Evolutionary conservation across 23 tunicate species (phyloP).

Genomic region (Phallusia fumigata): DNA sequence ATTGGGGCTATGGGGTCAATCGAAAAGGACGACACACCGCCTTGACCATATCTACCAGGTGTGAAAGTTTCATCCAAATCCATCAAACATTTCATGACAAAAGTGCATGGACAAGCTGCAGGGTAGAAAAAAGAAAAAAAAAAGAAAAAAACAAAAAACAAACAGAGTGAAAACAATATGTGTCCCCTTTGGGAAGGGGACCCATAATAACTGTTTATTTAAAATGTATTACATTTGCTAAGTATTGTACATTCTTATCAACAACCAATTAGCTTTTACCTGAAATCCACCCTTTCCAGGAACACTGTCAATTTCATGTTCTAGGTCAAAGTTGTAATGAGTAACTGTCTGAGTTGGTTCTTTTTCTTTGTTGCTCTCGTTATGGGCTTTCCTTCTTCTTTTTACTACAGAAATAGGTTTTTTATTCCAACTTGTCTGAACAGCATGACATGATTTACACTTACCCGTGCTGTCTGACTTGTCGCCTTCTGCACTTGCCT

Average conservation of each 20-base stretch:
- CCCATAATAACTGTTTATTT: neutral
- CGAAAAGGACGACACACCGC: no score
- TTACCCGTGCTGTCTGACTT: neutral
- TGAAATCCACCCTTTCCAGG: constrained; percentile 38
- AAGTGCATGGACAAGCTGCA: no score
- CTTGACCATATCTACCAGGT: no score
- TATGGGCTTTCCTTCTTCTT: constrained; percentile 10
- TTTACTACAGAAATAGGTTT: neutral
- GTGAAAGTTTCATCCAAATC: no score
- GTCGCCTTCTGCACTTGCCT: neutral
- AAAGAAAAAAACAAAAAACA: no score
- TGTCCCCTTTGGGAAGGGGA: no score
- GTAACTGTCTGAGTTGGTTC: constrained; percentile 7
- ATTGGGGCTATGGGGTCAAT: no score
- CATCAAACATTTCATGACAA: no score
- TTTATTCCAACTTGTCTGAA: constrained; percentile 13
- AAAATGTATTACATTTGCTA: neutral
- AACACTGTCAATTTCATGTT: constrained; percentile 36
- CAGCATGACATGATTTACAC: neutral
- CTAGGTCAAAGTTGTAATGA: constrained; percentile 18
- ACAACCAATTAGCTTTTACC: neutral
- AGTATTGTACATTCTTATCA: neutral
- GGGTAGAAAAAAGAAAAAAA: no score
- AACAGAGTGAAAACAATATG: no score
- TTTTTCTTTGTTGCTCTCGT: neutral